Percentiles rank a stretch among this genome's conserved stretches.
Conservation (phyloP, 2,888 invertebrate genomes). For the Cyclophora albipunctata region DNA sequence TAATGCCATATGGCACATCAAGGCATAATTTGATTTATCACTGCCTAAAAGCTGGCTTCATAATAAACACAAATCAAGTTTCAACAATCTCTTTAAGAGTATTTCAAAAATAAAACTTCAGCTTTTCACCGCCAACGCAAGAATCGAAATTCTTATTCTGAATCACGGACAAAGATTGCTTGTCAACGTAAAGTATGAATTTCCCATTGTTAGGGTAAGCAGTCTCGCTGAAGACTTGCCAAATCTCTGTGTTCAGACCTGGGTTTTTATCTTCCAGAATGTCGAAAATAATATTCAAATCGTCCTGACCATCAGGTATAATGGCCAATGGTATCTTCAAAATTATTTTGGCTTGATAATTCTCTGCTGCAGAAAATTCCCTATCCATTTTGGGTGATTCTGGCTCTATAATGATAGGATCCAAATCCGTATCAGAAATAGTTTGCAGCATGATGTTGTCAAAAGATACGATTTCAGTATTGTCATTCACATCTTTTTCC, state of each 20-base stretch:
- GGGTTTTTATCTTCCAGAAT: conserved; percentile 60
- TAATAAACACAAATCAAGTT: too few relatives aligned
- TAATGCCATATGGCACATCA: too few relatives aligned
- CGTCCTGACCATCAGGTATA: conserved; percentile 50
- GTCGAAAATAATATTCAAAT: conserved; percentile 54
- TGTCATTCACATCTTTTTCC: conserved; percentile 13
- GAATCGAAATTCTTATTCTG: conserved; percentile 45
- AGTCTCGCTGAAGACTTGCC: conserved; percentile 41
- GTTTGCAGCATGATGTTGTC: too few relatives aligned
- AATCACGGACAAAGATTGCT: conserved; percentile 44
- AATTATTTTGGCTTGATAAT: conserved; percentile 38
- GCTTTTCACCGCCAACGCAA: conserved; percentile 44
- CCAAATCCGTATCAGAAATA: conserved; percentile 15
- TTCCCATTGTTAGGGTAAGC: conserved; percentile 43
- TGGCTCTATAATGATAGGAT: conserved; percentile 23
- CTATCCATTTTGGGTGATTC: conserved; percentile 20
- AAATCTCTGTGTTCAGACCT: conserved; percentile 53
- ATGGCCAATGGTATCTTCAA: conserved; percentile 48
- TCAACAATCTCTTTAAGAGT: background rate
- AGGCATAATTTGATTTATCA: too few relatives aligned
- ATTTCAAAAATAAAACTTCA: conserved; percentile 46
- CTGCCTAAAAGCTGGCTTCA: too few relatives aligned
- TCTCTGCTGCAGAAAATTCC: conserved; percentile 18
- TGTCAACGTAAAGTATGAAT: conserved; percentile 46
- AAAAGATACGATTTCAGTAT: conserved; percentile 12